phyloP scores from a whole-genome alignment of 2,113 vertebrate species.

The Henicopernis longicauda region DNA sequence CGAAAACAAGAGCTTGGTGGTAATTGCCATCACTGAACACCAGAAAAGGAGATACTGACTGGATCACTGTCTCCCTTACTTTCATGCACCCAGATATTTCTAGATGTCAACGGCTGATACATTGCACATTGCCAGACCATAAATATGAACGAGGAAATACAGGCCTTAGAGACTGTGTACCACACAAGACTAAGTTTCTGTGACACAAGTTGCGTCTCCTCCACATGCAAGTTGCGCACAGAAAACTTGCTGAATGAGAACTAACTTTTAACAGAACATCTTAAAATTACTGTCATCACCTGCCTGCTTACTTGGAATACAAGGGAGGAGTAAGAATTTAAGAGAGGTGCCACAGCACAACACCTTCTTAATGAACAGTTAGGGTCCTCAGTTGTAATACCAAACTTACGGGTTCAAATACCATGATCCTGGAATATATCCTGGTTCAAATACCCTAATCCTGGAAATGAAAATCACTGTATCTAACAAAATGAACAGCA shows the following conservation, averaged over 20 bases:
- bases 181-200: background rate
- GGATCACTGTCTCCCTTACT: background rate
- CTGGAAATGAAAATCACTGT: background rate
- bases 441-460: background rate
- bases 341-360: background rate
- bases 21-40: background rate
- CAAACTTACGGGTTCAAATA: background rate
- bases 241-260: background rate
- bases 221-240: background rate
- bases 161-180: background rate
- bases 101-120: background rate
- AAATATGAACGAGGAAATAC: accelerated
- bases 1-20: background rate
- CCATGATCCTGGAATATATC: background rate
- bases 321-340: background rate
- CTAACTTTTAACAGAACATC: background rate
- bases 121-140: background rate
- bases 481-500: background rate
- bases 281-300: background rate
- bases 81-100: background rate
- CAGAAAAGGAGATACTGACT: background rate
- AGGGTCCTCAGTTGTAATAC: background rate
- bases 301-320: background rate
- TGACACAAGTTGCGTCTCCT: background rate
- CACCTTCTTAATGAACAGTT: background rate